Base-by-base conservation (phyloP, 2,797 vertebrate species). In the Gallinago stenura region DNA sequence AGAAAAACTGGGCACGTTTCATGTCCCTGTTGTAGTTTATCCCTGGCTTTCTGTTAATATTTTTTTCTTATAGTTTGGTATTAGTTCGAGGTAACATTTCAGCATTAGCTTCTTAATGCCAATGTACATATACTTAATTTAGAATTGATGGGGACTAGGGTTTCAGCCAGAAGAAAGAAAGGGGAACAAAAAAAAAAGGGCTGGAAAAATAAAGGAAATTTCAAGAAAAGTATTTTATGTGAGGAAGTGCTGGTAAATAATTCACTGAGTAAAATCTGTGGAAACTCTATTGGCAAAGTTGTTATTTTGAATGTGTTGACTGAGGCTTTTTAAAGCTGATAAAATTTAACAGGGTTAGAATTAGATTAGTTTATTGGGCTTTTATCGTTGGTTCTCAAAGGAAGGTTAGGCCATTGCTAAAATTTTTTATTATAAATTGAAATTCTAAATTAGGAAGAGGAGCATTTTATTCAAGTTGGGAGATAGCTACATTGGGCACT, bases 11-110 rank as follows among this genome's bases (percentile, higher is more conserved):
- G 39, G 53, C 48, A 73, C 1, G 0, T 79, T 82, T 87, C n/a
- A 5, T 20, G 16, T n/a, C 12, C 72, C 78, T 57, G 15, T 43
- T 82, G 72, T 51, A 75, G 54, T 86, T 93, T 72, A 15, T 89
- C 50, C 91, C 30, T 4, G 7, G 16, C 68, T 92, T 90, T 71
- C 72, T 83, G 41, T 30, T 89, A 5, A 37, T 87, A 50, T 70
- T 93, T 81, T 83, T 86, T 69, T 46, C 61, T 92, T 87, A 26
- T 7, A 64, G 61, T 25, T 85, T 70, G n/a, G 48, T 65, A 39
- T 68, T 91, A 85, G 39, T 89, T 90, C 41, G 69, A 75, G 82
- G 90, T 87, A 57, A 16, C 57, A 30, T 60, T 89, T 93, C 81
- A 89, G 45, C 65, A 12, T 48, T 18, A 21, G 18, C 37, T 62